A percentile compares a stretch with the other conserved stretches of the same genome.
Evolutionary conservation across 2,888 invertebrate species (phyloP).

Genomic region (Galerucella nymphaeae): DNA sequence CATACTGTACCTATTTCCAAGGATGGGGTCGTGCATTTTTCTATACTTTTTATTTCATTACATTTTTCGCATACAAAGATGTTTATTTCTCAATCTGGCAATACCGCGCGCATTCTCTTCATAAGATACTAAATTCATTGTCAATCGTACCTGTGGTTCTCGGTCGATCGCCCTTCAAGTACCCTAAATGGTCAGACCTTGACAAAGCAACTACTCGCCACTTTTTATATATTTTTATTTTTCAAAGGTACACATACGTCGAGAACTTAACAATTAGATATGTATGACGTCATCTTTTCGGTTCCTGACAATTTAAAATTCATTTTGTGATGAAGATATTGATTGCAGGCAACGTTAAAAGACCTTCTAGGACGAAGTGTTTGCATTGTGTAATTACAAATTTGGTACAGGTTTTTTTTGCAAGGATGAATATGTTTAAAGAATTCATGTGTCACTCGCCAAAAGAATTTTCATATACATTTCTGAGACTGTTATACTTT

Average conservation of each 20-base stretch:
- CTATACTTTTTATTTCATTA: not conserved
- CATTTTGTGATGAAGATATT: constrained; percentile 11
- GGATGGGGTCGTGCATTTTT: constrained; percentile 92
- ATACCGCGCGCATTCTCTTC: constrained; percentile 1
- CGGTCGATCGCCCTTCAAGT: constrained; percentile 38
- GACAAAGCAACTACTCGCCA: constrained; percentile 33
- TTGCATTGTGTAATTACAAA: constrained; percentile 11
- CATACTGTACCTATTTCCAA: constrained; percentile 91
- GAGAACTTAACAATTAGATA: constrained; percentile 17
- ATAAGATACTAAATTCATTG: not conserved
- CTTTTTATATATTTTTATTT: constrained; percentile 10
- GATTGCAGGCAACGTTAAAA: constrained; percentile 1
- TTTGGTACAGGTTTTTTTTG: not conserved
- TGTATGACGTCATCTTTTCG: constrained; percentile 34
- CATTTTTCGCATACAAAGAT: too few relatives aligned
- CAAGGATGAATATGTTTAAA: not conserved
- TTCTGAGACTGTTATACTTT: not conserved
- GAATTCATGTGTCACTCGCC: not conserved
- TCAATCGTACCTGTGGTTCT: constrained; percentile 1
- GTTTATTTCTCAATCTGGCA: too few relatives aligned
- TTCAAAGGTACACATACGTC: constrained; percentile 10
- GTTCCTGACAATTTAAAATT: constrained; percentile 14
- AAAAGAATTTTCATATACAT: too few relatives aligned
- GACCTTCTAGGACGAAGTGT: constrained; percentile 14
- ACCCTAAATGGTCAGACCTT: constrained; percentile 49